phyloP scores from a whole-genome alignment of 2,797 vertebrate genomes.

The Atherinosoma microstoma region DNA sequence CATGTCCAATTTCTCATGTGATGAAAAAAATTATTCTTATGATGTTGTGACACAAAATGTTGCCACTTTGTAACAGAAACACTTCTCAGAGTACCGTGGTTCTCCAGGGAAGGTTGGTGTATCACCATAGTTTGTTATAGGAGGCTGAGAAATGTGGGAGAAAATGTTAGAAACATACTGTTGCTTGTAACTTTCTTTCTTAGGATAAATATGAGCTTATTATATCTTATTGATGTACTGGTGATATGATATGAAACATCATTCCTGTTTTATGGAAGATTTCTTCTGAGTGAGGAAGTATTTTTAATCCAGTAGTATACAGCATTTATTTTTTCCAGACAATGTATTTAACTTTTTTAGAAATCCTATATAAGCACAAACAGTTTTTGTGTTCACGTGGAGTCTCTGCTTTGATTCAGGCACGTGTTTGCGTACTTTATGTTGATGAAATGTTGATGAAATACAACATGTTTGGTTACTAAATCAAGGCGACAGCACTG shows the following conservation, averaged over 20 bases:
- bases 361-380: not conserved
- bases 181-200: too few relatives aligned
- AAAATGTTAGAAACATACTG: too few relatives aligned
- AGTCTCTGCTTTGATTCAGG: not conserved
- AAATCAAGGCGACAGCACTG: slow-evolving; percentile 77
- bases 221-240: not conserved
- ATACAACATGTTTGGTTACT: slow-evolving; percentile 62
- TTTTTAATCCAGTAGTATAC: not conserved
- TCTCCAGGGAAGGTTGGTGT: too few relatives aligned
- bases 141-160: too few relatives aligned
- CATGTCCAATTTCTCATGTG: too few relatives aligned
- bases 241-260: not conserved
- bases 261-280: not conserved
- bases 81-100: too few relatives aligned
- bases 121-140: too few relatives aligned
- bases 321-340: not conserved
- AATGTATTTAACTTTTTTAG: not conserved
- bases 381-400: slow-evolving; percentile 5
- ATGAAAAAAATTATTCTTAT: too few relatives aligned
- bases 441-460: slow-evolving; percentile 46
- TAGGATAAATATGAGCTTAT: too few relatives aligned
- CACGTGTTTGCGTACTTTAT: slow-evolving; percentile 6
- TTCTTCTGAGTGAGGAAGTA: not conserved
- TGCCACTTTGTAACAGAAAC: too few relatives aligned
- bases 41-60: too few relatives aligned